Percentiles rank a stretch among this genome's conserved stretches.
These are phyloP conservation scores for Halisarca cf. caerulea DNA, from an alignment of 37 sponge, comb jelly and placozoan genomes.

Conservation along the genomic window DNA sequence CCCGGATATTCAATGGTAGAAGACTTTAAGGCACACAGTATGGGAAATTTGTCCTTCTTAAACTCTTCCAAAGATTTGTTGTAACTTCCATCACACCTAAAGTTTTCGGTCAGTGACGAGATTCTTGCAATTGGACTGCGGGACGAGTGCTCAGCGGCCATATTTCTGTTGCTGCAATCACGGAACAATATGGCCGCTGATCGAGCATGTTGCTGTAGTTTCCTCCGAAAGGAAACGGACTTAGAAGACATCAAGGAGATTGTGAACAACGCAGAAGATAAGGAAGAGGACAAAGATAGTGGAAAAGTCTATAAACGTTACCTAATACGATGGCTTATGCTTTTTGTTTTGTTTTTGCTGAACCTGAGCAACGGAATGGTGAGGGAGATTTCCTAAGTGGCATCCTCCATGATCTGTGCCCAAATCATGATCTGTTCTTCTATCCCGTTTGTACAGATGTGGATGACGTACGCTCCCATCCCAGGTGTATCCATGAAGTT, in stretches of 20 bases:
- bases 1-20: neutral
- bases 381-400: too few species aligned
- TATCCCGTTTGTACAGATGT: constrained; percentile 68
- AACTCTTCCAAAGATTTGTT: neutral
- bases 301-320: constrained; percentile 27
- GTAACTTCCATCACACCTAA: neutral
- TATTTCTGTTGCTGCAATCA: neutral
- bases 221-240: neutral
- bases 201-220: neutral
- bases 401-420: too few species aligned
- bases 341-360: constrained; percentile 45
- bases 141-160: neutral
- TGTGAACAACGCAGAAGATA: neutral
- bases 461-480: constrained; percentile 81
- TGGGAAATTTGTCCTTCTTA: neutral
- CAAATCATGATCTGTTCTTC: too few species aligned
- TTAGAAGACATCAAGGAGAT: neutral
- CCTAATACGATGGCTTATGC: constrained; percentile 69
- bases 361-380: constrained; percentile 83
- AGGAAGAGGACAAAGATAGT: neutral
- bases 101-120: too few species aligned
- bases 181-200: neutral
- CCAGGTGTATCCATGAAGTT: constrained; percentile 44
- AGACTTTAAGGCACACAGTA: neutral
- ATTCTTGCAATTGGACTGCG: too few species aligned